These are phyloP conservation scores for Leptodactylus fallax DNA, from an alignment of 2,797 vertebrate genomes.

Conservation along the genomic window DNA sequence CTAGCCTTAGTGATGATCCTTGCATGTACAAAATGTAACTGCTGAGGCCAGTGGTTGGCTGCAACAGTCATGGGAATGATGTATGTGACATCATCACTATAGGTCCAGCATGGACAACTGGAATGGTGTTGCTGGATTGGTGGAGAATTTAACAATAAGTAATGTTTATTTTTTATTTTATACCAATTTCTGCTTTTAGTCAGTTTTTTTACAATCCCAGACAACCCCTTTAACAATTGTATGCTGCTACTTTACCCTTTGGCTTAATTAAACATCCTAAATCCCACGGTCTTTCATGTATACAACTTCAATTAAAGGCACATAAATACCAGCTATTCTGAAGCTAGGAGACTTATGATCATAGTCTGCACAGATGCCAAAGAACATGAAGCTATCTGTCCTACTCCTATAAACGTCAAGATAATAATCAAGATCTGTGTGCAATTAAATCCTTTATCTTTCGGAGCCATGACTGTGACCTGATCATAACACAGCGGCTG, in stretches of 20 bases:
- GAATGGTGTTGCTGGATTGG: too few relatives aligned
- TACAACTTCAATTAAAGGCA: background rate
- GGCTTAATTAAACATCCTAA: background rate
- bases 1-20: too few relatives aligned
- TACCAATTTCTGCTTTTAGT: too few relatives aligned
- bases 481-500: slow-evolving; percentile 1
- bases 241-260: background rate
- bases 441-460: slow-evolving; percentile 46
- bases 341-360: background rate
- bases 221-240: too few relatives aligned
- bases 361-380: slow-evolving; percentile 22
- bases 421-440: slow-evolving; percentile 44
- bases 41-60: too few relatives aligned
- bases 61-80: too few relatives aligned
- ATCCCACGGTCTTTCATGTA: background rate
- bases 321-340: slow-evolving; percentile 8
- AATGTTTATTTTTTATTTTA: too few relatives aligned
- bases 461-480: slow-evolving; percentile 7
- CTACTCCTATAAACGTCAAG: slow-evolving; percentile 26
- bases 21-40: too few relatives aligned
- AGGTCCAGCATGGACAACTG: too few relatives aligned
- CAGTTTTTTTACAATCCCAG: too few relatives aligned
- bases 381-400: slow-evolving; percentile 33
- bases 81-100: too few relatives aligned
- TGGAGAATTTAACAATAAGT: too few relatives aligned